Evolutionary conservation across 1,140 invertebrate species (phyloP), one percentile per base, ranked within the genome.

Genomic region (Sitodiplosis mosellana): DNA sequence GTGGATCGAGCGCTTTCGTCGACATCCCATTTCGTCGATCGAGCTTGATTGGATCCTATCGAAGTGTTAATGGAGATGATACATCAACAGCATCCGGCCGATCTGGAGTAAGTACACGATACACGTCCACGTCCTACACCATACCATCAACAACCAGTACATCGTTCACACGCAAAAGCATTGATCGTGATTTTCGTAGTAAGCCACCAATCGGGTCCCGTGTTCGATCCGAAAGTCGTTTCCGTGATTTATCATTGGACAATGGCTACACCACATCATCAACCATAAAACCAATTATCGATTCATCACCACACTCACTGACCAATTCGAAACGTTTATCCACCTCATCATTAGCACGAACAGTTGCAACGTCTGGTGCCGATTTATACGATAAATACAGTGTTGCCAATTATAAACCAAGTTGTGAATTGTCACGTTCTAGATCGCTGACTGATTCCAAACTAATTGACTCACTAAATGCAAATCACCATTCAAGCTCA

Each of bases 401-500:
- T 59, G 61, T 61, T 48, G 58, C 60, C 47, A 58, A 60, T 55
- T 64, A 64, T 63, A 64, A 57, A 61, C 59, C 62, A 54, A 63
- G 61, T 53, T 55, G 55, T 60, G 61, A 64, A 60, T 56, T 63
- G 49, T 60, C 62, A 61, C 60, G 62, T 63, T 64, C 62, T 54
- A 64, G 62, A 59, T 64, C 62, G 55, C 18, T 44, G 53, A 53
- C 57, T 52, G 56, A 46, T n/a, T n/a, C n/a, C 27, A 45, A 48
- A 46, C 38, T 33, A 27, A 18, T 22, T 43, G 11, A 10, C 33
- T 12, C 21, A 14, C 14, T n/a, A 6, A 14, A 38, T n/a, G 36
- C 36, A 14, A 17, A 38, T 14, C 17, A n/a, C 12, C 12, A 38
- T n/a, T n/a, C 36, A 38, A 38, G 14, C 12, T 6, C 36, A 38